Percentiles rank a stretch among this genome's conserved stretches.
These are phyloP conservation scores for Eublepharis macularius DNA, from an alignment of 2,113 vertebrate genomes.

Conservation along the genomic window DNA sequence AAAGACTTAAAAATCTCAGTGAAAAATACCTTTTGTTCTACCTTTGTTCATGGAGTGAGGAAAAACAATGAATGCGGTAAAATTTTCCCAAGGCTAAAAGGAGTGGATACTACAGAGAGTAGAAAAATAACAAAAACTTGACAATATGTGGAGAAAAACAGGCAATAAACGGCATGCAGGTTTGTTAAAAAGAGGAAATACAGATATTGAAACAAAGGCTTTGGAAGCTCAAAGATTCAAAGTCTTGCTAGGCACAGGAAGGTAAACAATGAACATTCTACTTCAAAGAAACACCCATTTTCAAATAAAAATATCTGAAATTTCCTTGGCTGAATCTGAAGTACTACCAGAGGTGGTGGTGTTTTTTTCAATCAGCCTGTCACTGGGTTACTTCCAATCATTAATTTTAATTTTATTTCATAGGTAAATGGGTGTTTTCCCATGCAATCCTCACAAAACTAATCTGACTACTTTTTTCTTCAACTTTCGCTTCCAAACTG, in stretches of 20 bases:
- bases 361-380: neutral
- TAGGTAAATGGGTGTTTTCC: neutral
- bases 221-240: rapidly evolving
- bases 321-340: rapidly evolving
- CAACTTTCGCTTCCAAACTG: no score
- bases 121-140: neutral
- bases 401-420: neutral
- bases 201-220: conserved; percentile 14
- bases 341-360: neutral
- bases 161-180: rapidly evolving
- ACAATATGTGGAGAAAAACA: neutral
- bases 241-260: conserved; percentile 21
- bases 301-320: neutral
- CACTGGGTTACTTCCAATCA: neutral
- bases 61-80: neutral
- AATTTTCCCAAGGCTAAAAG: neutral
- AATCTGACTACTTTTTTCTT: no score
- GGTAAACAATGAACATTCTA: conserved; percentile 31
- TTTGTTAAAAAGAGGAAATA: conserved; percentile 39
- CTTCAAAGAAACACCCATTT: conserved; percentile 52
- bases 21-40: neutral
- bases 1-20: neutral
- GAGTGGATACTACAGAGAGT: neutral
- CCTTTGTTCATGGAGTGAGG: neutral
- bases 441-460: neutral